Evolutionary conservation across 1,140 invertebrate genomes (phyloP).

Genomic region (Aphis craccivora): DNA sequence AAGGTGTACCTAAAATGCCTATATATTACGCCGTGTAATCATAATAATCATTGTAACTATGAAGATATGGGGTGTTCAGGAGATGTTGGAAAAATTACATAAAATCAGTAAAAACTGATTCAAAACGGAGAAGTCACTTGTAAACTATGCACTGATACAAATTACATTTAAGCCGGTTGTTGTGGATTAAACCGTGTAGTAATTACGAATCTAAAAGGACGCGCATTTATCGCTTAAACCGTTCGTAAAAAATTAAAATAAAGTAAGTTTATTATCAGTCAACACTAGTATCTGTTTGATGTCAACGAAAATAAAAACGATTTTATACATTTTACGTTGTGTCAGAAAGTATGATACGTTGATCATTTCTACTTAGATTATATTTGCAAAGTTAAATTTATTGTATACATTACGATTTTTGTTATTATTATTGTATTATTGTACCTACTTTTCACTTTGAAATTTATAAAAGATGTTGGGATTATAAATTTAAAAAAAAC

Average conservation of each 20-base stretch:
- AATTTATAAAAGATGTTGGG: conserved; percentile 16
- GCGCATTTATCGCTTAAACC: neutral
- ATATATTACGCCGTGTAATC: neutral
- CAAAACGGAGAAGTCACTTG: neutral
- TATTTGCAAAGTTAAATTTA: conserved; percentile 21
- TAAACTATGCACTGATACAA: neutral
- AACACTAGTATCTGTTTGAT: neutral
- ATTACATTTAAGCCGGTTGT: neutral
- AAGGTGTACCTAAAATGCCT: neutral
- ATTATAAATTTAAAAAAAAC: conserved; percentile 14
- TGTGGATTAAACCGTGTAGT: neutral
- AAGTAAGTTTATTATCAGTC: neutral
- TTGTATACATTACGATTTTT: neutral
- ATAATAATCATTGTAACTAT: neutral
- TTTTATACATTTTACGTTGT: neutral
- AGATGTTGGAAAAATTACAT: neutral
- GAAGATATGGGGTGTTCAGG: neutral
- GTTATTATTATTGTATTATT: neutral
- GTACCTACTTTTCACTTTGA: neutral
- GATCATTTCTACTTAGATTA: conserved; percentile 10
- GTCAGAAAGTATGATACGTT: neutral
- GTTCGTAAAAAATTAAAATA: neutral
- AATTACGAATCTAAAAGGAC: neutral
- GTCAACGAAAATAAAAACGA: neutral
- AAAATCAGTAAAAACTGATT: too few relatives aligned